Evolutionary conservation across 2,888 invertebrate genomes (phyloP), one percentile per base, ranked within the genome.

Genomic region (Dermolepida albohirtum): DNA sequence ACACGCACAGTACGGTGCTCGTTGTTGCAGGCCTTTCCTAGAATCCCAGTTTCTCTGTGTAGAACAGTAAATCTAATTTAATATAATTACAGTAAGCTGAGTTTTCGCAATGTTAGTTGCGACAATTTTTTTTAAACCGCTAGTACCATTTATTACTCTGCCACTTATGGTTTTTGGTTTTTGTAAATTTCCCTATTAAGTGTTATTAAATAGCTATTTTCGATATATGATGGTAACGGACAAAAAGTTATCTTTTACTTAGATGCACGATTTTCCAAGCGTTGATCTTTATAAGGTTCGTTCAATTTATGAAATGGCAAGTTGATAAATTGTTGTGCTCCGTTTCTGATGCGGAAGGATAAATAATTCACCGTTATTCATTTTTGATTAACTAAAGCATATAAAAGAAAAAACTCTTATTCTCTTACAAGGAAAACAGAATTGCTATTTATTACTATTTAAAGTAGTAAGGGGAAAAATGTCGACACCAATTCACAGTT

Each of bases 1-100:
- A 34, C 57, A 27, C 57, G 57, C 57, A 47, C 34, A 43, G 17
- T 47, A n/a, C 17, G 34, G 39, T 40, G 59, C 34, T 29, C 16
- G 11, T 16, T 62, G 59, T 27, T 47, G 34, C 47, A 62, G 59
- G 44, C 59, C 59, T 62, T 62, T 62, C 47, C 47, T 62, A 47
- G 47, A 62, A 62, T 62, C 59, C 44, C 59, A 62, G 59, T 62
- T 62, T 62, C 59, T 29, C 59, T 47, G 47, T 47, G 47, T 16
- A 34, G 59, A 62, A 62, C 59, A 47, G 59, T 62, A 62, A 62
- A 62, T 62, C 59, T 62, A 62, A 62, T 62, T 62, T 62, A 62
- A 47, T 62, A 62, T 62, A 62, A 62, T 62, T 62, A 47, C 59
- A 47, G 34, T 49, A 47, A 16, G 17, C 47, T 47, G 47, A 62